phyloP scores from a whole-genome alignment of 2,888 invertebrate species.

The Nomada fabriciana region DNA sequence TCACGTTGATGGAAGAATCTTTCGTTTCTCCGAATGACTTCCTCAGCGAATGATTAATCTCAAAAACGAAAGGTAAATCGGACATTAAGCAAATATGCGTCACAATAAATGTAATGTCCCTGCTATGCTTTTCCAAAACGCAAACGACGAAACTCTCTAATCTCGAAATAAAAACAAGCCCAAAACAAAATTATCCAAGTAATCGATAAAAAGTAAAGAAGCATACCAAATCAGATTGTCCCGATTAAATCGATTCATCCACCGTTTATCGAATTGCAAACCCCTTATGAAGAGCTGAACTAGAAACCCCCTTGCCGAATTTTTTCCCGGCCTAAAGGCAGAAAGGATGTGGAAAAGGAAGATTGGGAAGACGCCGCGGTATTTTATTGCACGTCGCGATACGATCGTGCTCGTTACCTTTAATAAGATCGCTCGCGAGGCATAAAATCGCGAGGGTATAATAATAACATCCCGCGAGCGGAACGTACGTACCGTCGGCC shows the following conservation, averaged over 20 bases:
- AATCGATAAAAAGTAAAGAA: too few relatives aligned
- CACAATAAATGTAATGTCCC: too few relatives aligned
- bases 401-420: conserved; percentile 77
- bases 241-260: conserved; percentile 31
- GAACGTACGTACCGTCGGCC: conserved; percentile 20
- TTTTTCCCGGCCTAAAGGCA: conserved; percentile 27
- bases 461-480: conserved; percentile 68
- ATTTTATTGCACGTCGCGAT: conserved; percentile 74
- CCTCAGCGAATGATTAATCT: too few relatives aligned
- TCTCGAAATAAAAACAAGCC: too few relatives aligned
- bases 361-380: conserved; percentile 41
- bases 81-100: too few relatives aligned
- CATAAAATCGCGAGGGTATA: conserved; percentile 73
- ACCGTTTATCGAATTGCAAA: conserved; percentile 4
- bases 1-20: neutral
- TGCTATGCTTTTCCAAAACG: too few relatives aligned
- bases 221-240: neutral
- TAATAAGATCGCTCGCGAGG: conserved; percentile 77
- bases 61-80: too few relatives aligned
- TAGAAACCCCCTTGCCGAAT: conserved; percentile 26
- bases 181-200: too few relatives aligned
- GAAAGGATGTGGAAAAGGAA: neutral
- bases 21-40: neutral
- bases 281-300: conserved; percentile 4
- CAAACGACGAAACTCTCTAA: too few relatives aligned